A percentile compares a stretch with the other conserved stretches of the same genome.
Conservation (phyloP, 2,888 invertebrate genomes). For the Coelinius sp. region DNA sequence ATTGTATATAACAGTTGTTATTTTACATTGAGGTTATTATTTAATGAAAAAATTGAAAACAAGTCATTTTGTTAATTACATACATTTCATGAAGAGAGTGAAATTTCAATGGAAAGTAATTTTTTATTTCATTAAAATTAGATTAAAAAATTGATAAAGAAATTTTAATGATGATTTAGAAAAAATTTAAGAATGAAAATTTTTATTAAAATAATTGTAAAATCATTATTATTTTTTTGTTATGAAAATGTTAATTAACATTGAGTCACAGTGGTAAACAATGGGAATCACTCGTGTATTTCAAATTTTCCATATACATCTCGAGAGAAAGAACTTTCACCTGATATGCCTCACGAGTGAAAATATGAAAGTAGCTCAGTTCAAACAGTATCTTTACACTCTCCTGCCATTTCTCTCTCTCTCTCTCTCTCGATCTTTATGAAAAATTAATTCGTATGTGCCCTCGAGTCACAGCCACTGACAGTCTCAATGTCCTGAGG, state of each 20-base stretch:
- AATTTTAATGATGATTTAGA: too few species aligned
- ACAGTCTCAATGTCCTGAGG: neutral
- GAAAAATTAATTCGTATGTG: constrained; percentile 26
- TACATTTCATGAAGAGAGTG: neutral
- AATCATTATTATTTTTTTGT: neutral
- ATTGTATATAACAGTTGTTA: neutral
- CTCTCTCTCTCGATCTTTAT: constrained; percentile 36
- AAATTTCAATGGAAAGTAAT: neutral
- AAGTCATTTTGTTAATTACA: neutral
- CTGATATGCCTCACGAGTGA: constrained; percentile 63
- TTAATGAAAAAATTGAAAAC: neutral
- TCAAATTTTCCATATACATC: constrained; percentile 55
- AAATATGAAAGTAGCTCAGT: constrained; percentile 70
- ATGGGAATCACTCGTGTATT: constrained; percentile 2
- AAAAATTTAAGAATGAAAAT: too few species aligned
- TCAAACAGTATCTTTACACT: constrained; percentile 54
- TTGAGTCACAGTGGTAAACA: neutral
- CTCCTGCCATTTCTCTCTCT: constrained; percentile 51
- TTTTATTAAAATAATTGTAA: neutral
- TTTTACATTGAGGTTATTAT: neutral
- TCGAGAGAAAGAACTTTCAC: constrained; percentile 65
- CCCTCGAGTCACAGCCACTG: constrained; percentile 35
- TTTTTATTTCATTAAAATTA: neutral
- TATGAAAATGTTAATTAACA: neutral
- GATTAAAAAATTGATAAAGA: too few species aligned